Conservation (phyloP, 2,888 invertebrate genomes). For the Drosophila aldrichi region DNA sequence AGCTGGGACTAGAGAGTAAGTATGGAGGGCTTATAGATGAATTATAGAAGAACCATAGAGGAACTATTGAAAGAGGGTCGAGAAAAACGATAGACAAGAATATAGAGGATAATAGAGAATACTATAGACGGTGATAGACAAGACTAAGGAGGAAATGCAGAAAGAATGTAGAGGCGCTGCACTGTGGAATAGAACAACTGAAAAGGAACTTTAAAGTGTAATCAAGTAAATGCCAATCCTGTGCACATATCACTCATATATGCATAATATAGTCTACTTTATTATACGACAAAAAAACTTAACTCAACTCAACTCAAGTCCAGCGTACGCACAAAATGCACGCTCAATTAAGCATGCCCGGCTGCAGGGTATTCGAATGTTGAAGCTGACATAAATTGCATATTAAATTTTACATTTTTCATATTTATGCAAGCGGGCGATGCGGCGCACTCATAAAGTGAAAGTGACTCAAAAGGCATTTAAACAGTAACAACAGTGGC, state of each 20-base stretch:
- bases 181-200: not conserved
- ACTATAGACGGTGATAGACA: too few relatives aligned
- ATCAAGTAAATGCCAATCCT: not conserved
- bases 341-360: not conserved
- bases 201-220: not conserved
- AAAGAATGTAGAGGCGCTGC: too few relatives aligned
- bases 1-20: too few relatives aligned
- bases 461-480: constrained; percentile 71
- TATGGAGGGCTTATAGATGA: too few relatives aligned
- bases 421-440: constrained; percentile 75
- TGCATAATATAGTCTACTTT: too few relatives aligned
- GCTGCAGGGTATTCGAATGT: constrained; percentile 29
- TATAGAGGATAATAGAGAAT: too few relatives aligned
- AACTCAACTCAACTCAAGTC: not conserved
- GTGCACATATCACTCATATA: not conserved
- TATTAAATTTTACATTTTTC: constrained; percentile 82
- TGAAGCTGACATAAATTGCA: constrained; percentile 74
- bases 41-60: not conserved
- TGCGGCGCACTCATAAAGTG: constrained; percentile 69
- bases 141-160: too few relatives aligned
- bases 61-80: too few relatives aligned
- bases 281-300: too few relatives aligned
- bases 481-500: constrained; percentile 28
- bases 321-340: not conserved
- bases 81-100: too few relatives aligned